Evolutionary conservation across 2,113 vertebrate genomes (phyloP), one percentile per base, ranked within the genome.

Genomic region (Egretta garzetta): DNA sequence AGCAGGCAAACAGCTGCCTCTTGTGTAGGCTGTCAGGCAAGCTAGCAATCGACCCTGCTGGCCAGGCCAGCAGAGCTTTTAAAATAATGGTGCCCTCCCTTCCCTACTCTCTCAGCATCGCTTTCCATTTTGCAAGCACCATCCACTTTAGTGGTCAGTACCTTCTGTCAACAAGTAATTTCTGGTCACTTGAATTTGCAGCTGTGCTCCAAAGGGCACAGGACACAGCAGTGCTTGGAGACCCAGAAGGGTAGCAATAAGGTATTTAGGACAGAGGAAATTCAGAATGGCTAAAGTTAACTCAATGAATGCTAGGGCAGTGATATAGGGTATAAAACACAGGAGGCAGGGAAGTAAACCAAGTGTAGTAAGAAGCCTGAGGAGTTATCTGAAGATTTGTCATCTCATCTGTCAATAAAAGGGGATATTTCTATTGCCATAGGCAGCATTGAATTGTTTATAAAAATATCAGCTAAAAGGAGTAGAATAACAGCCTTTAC

Each of bases 251-350:
- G 20, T 19, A 60, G 19, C 7, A 41, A 7, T 28, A 50, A 70
- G 17, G 23, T 70, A 20, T 45, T 80, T 50, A 66, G 77, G 32
- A 47, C 4, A 27, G 66, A 4, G 91, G 30, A 63, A 88, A 77
- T 32, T 82, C 41, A 62, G 45, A 53, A 23, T 15, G 28, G 9
- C n/a, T 79, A 2, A 26, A 86, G 4, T 23, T 55, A 45, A 58
- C 18, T 24, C 28, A 30, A 3, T 15, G 5, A 70, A 53, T 22
- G 4, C 18, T 60, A 49, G 12, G 6, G 16, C 49, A 59, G 23
- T 1, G 1, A 19, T 55, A 37, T 0, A 19, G 28, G 33, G 3
- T 14, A 55, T 4, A 49, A 71, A 87, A 43, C 9, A 26, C 9
- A 10, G 8, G 1, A 21, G 80, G 37, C 24, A 83, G 86, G 43